phyloP scores from a whole-genome alignment of 2,113 vertebrate genomes.

The Miniopterus natalensis region DNA sequence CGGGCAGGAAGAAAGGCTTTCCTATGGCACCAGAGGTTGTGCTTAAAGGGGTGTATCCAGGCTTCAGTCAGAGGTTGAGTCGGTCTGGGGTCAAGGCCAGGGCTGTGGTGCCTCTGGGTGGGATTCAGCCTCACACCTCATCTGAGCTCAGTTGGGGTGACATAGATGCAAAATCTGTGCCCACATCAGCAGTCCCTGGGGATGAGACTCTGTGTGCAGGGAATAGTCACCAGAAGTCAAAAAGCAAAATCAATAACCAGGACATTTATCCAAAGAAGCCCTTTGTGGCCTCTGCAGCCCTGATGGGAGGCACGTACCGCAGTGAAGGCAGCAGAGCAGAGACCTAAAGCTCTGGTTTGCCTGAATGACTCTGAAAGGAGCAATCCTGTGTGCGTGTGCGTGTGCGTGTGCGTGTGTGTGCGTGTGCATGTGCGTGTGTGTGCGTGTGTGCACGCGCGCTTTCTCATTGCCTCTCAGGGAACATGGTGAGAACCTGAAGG shows the following conservation, averaged over 20 bases:
- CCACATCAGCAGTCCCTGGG: background rate
- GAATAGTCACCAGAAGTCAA: background rate
- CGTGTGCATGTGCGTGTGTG: too few species aligned
- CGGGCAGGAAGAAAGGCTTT: background rate
- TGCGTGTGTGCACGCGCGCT: too few species aligned
- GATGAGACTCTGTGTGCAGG: background rate
- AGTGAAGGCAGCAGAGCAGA: rapidly evolving
- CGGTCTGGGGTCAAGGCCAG: background rate
- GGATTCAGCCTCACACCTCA: background rate
- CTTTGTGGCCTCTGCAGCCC: background rate
- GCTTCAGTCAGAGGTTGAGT: background rate
- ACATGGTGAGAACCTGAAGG: constrained; percentile 20
- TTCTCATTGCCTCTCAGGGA: background rate
- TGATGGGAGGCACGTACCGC: background rate
- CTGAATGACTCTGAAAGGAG: background rate
- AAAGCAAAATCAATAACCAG: background rate
- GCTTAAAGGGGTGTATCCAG: background rate
- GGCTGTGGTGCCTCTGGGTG: background rate
- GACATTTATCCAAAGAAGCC: background rate
- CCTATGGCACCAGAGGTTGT: background rate
- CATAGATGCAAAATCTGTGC: background rate
- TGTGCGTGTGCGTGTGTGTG: background rate
- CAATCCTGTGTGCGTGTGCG: background rate
- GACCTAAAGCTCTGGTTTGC: background rate
- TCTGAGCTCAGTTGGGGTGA: background rate